phyloP scores from a whole-genome alignment of 2,113 vertebrate species.

The Neotragus moschatus region DNA sequence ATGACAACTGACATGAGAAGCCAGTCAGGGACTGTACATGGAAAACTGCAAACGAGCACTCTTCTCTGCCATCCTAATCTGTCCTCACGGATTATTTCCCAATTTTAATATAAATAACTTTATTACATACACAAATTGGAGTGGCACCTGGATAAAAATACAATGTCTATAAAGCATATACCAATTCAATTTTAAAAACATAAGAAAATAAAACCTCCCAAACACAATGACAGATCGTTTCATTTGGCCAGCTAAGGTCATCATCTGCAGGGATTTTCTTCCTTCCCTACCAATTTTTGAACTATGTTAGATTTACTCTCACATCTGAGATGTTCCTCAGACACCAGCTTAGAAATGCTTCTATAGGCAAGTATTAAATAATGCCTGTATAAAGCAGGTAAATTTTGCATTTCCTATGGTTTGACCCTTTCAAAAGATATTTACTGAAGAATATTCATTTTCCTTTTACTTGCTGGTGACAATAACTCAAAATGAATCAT shows the following conservation, averaged over 20 bases:
- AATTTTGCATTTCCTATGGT: not conserved
- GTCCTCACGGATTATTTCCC: slow-evolving; percentile 59
- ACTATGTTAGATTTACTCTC: slow-evolving; percentile 56
- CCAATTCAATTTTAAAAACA: slow-evolving; percentile 50
- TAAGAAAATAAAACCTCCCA: slow-evolving; percentile 71
- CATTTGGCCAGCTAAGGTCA: not conserved
- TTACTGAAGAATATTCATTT: slow-evolving; percentile 46
- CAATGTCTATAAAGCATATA: slow-evolving; percentile 67
- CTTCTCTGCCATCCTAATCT: slow-evolving; percentile 61
- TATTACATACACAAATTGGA: slow-evolving; percentile 78
- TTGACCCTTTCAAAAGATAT: slow-evolving; percentile 58
- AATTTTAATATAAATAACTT: slow-evolving; percentile 80
- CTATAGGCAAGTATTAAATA: slow-evolving; percentile 6
- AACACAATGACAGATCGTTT: slow-evolving; percentile 57
- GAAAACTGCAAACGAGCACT: slow-evolving; percentile 70
- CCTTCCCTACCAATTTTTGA: not conserved
- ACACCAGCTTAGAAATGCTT: slow-evolving; percentile 53
- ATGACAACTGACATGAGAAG: slow-evolving; percentile 57
- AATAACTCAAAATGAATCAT: slow-evolving; percentile 37
- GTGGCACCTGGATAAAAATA: slow-evolving; percentile 81
- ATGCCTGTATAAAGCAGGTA: slow-evolving; percentile 24
- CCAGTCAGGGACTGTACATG: slow-evolving; percentile 24
- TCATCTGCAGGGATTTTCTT: slow-evolving; percentile 48
- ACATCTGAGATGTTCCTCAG: not conserved
- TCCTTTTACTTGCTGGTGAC: slow-evolving; percentile 61